These are phyloP conservation scores for Phrynosoma platyrhinos DNA, from an alignment of 2,113 vertebrate species.

Conservation along the genomic window DNA sequence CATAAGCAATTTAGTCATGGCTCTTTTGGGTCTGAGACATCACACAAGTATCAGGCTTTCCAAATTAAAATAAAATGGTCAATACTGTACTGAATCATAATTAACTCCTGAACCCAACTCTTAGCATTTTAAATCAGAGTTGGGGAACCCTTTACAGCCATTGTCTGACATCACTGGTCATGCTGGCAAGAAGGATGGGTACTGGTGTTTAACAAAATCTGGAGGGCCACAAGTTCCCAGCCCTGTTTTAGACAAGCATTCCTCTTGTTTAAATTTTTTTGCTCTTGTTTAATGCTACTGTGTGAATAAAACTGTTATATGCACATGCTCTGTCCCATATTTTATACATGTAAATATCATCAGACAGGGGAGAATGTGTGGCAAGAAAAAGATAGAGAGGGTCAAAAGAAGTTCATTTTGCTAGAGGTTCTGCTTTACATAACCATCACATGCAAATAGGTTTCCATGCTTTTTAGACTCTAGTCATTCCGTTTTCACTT, in stretches of 20 bases:
- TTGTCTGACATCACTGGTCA: neutral
- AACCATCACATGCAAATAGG: slow-evolving; percentile 72
- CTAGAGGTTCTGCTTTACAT: slow-evolving; percentile 63
- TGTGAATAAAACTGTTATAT: slow-evolving; percentile 44
- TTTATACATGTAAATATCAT: slow-evolving; percentile 37
- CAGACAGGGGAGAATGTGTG: slow-evolving; percentile 11
- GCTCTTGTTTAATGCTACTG: slow-evolving; percentile 13
- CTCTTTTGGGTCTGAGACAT: neutral
- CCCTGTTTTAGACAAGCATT: neutral
- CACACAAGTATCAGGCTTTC: neutral
- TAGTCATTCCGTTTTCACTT: slow-evolving; percentile 63
- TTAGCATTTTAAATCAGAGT: neutral
- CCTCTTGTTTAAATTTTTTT: slow-evolving; percentile 5
- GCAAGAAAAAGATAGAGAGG: neutral
- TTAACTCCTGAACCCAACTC: slow-evolving; percentile 15
- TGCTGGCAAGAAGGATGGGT: neutral
- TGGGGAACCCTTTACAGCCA: neutral
- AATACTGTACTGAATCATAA: neutral
- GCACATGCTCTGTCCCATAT: slow-evolving; percentile 32
- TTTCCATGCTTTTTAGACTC: slow-evolving; percentile 68
- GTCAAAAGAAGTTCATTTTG: slow-evolving; percentile 65
- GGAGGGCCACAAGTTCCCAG: too few species aligned
- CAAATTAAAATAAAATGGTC: slow-evolving; percentile 5
- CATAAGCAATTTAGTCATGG: too few species aligned
- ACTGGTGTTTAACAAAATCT: neutral